Evolutionary conservation across 2,113 vertebrate genomes (phyloP).

Genomic region (Alaudala cheleensis): DNA sequence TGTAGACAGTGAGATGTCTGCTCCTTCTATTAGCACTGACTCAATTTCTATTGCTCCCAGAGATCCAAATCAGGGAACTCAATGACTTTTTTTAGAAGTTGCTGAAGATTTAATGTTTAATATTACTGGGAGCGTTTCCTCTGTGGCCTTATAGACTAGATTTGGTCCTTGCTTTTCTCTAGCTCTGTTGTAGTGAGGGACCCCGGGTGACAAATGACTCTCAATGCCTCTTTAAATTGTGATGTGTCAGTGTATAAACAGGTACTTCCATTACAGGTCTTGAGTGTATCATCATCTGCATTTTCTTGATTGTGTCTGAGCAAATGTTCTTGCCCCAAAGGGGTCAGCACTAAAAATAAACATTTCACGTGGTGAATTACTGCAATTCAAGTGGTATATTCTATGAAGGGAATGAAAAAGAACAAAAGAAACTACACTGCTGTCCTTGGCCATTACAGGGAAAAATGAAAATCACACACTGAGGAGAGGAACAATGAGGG

Average conservation of each 20-base stretch:
- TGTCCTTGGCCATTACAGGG: background rate
- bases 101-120: background rate
- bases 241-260: background rate
- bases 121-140: background rate
- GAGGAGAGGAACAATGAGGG: background rate
- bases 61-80: background rate
- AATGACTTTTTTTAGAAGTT: background rate
- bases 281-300: background rate
- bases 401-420: background rate
- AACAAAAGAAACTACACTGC: background rate
- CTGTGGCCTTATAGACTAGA: background rate
- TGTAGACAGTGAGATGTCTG: background rate
- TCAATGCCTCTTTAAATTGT: background rate
- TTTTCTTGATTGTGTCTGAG: slow-evolving; percentile 23
- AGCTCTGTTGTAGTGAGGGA: background rate
- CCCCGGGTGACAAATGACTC: background rate
- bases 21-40: background rate
- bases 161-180: background rate
- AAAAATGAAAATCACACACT: background rate
- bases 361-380: background rate
- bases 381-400: background rate
- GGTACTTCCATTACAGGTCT: background rate
- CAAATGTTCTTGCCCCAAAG: background rate
- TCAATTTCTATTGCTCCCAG: background rate
- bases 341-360: slow-evolving; percentile 18